Evolutionary conservation across 2,888 invertebrate genomes (phyloP).

Genomic region (Perithous albicinctus): DNA sequence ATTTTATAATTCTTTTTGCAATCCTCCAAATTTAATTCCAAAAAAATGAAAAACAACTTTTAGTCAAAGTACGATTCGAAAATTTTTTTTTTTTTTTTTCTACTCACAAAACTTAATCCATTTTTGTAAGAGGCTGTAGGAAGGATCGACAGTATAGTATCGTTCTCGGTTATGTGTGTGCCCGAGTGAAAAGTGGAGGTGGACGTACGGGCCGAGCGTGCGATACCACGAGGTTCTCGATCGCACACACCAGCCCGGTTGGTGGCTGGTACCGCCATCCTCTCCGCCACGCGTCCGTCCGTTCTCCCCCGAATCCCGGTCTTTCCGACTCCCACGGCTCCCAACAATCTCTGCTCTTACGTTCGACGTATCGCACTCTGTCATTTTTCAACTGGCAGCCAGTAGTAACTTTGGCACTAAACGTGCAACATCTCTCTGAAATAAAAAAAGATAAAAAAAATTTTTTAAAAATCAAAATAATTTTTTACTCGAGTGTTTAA

Average conservation of each 20-base stretch:
- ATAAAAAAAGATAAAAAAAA: neutral
- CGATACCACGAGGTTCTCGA: conserved; percentile 61
- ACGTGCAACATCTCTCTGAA: neutral
- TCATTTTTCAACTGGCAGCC: conserved; percentile 14
- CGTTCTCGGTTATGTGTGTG: neutral
- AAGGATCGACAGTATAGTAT: neutral
- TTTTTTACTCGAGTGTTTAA: neutral
- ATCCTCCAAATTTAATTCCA: too few species aligned
- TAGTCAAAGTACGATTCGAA: too few species aligned
- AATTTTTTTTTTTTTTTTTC: too few species aligned
- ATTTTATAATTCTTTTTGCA: too few species aligned
- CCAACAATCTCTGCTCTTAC: conserved; percentile 42
- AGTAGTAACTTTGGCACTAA: neutral
- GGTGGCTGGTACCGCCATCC: conserved; percentile 84
- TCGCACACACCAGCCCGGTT: conserved; percentile 75
- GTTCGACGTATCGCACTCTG: conserved; percentile 17
- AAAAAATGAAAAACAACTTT: too few species aligned
- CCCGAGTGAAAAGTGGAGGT: conserved; percentile 42
- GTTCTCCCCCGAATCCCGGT: conserved; percentile 65
- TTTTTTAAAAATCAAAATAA: neutral
- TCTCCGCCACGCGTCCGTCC: conserved; percentile 78
- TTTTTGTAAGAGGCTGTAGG: neutral
- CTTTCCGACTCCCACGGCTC: conserved; percentile 75
- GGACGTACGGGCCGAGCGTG: conserved; percentile 37
- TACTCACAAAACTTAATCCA: too few species aligned